These are phyloP conservation scores for Labeo catla DNA, from an alignment of 2,113 vertebrate genomes.

Conservation along the genomic window DNA sequence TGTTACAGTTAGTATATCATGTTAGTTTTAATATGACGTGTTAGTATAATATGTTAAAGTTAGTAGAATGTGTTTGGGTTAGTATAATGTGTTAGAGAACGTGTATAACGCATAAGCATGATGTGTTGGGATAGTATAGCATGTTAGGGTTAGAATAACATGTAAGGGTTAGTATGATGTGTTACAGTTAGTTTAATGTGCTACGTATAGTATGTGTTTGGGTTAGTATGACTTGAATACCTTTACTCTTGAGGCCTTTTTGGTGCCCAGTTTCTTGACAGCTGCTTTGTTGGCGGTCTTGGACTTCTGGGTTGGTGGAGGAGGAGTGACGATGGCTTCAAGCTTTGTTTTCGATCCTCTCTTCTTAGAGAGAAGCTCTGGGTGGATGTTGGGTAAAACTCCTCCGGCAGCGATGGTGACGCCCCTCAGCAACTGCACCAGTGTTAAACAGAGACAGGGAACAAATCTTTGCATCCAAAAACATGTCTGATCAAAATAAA, in stretches of 20 bases:
- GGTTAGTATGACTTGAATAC: slow-evolving; percentile 64
- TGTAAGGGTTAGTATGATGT: no score
- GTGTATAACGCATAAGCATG: no score
- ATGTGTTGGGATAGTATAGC: no score
- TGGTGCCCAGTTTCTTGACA: slow-evolving; percentile 82
- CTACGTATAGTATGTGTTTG: no score
- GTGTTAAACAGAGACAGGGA: not conserved
- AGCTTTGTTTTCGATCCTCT: slow-evolving; percentile 92
- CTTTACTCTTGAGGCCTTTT: slow-evolving; percentile 88
- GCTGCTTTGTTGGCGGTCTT: slow-evolving; percentile 87
- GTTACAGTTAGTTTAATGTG: no score
- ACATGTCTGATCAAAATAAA: not conserved
- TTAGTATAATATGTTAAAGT: no score
- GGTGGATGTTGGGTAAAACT: slow-evolving; percentile 97
- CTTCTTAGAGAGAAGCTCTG: slow-evolving; percentile 96
- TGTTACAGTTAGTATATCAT: no score
- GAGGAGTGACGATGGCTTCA: slow-evolving; percentile 90
- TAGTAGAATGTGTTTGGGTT: not conserved
- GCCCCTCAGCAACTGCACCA: slow-evolving; percentile 88
- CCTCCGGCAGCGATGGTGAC: slow-evolving; percentile 98
- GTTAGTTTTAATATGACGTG: no score
- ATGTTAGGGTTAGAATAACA: no score
- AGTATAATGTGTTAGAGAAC: no score
- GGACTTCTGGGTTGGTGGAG: slow-evolving; percentile 90
- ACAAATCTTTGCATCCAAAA: not conserved